phyloP scores from a whole-genome alignment of 1,140 invertebrate species.

The Ceratitis capitata region DNA sequence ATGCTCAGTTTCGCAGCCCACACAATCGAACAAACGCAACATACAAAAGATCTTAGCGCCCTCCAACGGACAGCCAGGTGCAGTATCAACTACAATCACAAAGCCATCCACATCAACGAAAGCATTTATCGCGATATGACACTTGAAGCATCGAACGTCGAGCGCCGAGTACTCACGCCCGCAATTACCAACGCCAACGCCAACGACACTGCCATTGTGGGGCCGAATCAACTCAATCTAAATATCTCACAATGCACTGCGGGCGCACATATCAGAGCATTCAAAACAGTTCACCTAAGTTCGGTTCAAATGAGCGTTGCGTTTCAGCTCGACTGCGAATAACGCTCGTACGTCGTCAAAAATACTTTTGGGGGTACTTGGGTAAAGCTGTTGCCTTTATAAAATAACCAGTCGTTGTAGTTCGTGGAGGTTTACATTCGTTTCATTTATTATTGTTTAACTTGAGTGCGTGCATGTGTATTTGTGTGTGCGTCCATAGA shows the following conservation, averaged over 20 bases:
- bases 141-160: background rate
- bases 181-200: background rate
- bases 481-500: constrained; percentile 16
- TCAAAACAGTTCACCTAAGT: background rate
- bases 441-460: constrained; percentile 14
- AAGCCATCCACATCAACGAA: background rate
- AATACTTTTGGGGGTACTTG: background rate
- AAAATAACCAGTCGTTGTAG: background rate
- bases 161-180: background rate
- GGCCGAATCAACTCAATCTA: too few relatives aligned
- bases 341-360: background rate
- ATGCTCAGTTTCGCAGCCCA: too few relatives aligned
- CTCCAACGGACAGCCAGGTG: background rate
- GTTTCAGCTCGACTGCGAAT: constrained; percentile 11
- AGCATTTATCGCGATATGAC: background rate
- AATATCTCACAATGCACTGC: too few relatives aligned
- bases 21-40: background rate
- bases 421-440: background rate
- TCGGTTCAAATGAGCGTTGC: background rate
- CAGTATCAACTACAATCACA: background rate
- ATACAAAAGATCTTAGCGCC: background rate
- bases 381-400: background rate
- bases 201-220: background rate
- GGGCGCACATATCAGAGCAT: background rate
- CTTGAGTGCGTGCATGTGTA: too few relatives aligned